Base-by-base conservation (phyloP, 1,140 invertebrate genomes). In the Apis cerana region DNA sequence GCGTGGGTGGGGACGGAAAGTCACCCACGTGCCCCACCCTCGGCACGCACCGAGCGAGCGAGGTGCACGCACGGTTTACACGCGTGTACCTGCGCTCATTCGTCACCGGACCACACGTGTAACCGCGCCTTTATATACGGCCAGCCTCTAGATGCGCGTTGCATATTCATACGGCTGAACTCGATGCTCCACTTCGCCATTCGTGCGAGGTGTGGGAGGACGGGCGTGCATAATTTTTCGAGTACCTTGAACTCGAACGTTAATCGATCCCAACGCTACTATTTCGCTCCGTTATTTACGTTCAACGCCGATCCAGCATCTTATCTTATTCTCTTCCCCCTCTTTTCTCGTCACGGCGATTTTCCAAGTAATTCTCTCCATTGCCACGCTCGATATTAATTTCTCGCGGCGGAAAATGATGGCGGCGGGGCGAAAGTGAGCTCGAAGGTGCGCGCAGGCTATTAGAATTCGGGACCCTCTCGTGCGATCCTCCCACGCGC, bases 1-100 rank as follows among this genome's bases (percentile, higher is more conserved):
- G 80, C 50, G 86, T 89, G 89, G 86, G 89, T 85, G 86, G 84
- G 0, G 86, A 81, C 80, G 71, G 86, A 83, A 78, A 89, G 81
- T 90, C 89, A 89, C 88, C 89, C 89, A 90, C 88, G 85, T 86
- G 88, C 87, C 88, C 85, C 85, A 88, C 88, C 89, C 90, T 89
- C 75, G 74, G 50, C 76, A 84, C 75, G 79, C 86, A 88, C 79
- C 85, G 33, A 33, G 33, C 33, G 33, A 88, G 33, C 33, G 33
- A 33, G 33, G 88, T 88, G 75, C 82, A 85, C 76, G 81, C 83
- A 83, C 82, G 71, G 70, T 74, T 91, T 87, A 91, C 89, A 89
- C 85, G 80, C 76, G 84, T 76, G 84, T 88, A 86, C 86, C 59
- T 70, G 84, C 83, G 72, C 68, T 83, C 85, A 86, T 89, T 81